Percentiles rank a stretch among this genome's conserved stretches.
phyloP scores from a whole-genome alignment of 2,888 invertebrate species.

The Drosophila recens region DNA sequence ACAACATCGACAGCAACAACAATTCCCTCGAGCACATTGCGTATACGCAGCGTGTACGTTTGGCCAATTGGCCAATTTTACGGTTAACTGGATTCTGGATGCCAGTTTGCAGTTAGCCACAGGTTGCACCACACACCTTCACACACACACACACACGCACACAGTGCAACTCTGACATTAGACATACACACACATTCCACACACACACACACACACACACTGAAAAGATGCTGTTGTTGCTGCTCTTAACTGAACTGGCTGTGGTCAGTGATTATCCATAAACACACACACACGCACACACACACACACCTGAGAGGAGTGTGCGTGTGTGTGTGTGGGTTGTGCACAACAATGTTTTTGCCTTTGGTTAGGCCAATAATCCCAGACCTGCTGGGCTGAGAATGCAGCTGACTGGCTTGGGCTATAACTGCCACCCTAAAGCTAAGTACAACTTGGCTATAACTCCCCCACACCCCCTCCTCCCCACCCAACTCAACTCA shows the following conservation, averaged over 20 bases:
- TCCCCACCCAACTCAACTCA: no score
- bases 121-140: conserved; percentile 5
- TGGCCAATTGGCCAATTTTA: conserved; percentile 30
- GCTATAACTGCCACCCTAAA: background rate
- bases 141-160: conserved; percentile 5
- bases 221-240: conserved; percentile 15
- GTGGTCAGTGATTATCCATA: conserved; percentile 49
- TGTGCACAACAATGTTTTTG: conserved; percentile 53
- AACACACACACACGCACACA: conserved; percentile 18
- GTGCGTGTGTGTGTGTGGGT: background rate
- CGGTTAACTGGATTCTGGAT: conserved; percentile 42
- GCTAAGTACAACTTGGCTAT: background rate
- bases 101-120: conserved; percentile 25
- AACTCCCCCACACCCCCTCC: background rate
- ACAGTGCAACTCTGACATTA: conserved; percentile 35
- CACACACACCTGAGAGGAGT: background rate
- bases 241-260: conserved; percentile 36
- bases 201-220: conserved; percentile 18
- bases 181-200: conserved; percentile 13
- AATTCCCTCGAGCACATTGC: conserved; percentile 18
- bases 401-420: conserved; percentile 12
- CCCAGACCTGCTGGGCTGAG: conserved; percentile 8
- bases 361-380: conserved; percentile 28
- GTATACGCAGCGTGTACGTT: conserved; percentile 45
- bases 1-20: background rate